Evolutionary conservation across 1,140 invertebrate genomes (phyloP).

Genomic region (Saccostrea glomerata): DNA sequence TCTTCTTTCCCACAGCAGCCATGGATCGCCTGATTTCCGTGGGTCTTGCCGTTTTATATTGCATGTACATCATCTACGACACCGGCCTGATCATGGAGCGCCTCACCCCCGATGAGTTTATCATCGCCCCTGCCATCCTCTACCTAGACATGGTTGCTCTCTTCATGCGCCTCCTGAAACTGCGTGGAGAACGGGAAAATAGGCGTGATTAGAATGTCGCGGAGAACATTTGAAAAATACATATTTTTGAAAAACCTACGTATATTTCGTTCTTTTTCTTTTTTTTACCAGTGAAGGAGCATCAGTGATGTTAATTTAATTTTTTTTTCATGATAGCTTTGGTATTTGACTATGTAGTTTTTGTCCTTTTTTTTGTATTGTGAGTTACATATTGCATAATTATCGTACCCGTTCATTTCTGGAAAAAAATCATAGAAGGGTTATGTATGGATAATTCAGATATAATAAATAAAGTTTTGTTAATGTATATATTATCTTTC

Average conservation of each 20-base stretch:
- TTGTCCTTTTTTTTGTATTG: neutral
- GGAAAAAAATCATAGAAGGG: too few species aligned
- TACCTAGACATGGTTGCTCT: conserved; percentile 11
- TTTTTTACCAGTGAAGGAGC: neutral
- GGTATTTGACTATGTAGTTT: neutral
- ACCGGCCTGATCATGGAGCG: conserved; percentile 14
- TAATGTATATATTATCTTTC: too few species aligned
- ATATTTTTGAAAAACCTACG: neutral
- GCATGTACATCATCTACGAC: conserved; percentile 20
- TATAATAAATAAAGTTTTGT: too few species aligned
- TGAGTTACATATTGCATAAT: neutral
- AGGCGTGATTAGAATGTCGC: neutral
- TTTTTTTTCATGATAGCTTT: neutral
- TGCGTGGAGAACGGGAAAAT: neutral
- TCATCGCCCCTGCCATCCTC: conserved; percentile 10
- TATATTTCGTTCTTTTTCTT: neutral
- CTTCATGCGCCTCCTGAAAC: conserved; percentile 14
- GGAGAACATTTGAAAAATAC: neutral
- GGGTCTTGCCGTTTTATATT: neutral
- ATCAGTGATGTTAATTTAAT: neutral
- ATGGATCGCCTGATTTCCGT: conserved; percentile 14
- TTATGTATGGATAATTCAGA: too few species aligned
- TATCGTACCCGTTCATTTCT: too few species aligned
- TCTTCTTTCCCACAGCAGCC: neutral
- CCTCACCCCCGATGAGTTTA: neutral